These are phyloP conservation scores for Helicoverpa assulta DNA, from an alignment of 2,888 invertebrate genomes.

Conservation along the genomic window DNA sequence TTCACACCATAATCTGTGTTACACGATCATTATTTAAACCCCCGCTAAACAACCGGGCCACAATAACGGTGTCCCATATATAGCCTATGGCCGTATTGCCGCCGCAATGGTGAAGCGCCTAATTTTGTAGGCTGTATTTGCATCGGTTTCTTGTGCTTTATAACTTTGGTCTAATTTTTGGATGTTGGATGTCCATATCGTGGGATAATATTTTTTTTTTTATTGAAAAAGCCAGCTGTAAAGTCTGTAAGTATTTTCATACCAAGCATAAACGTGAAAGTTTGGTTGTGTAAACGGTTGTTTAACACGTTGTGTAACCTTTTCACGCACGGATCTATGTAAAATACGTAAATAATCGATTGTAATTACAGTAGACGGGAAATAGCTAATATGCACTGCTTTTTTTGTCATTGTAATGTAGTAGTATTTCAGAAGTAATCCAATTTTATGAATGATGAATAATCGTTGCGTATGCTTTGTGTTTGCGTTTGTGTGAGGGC, in stretches of 20 bases:
- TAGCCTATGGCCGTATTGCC: slow-evolving; percentile 37
- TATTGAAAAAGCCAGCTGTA: background rate
- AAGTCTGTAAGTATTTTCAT: background rate
- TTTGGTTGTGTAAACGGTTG: no score
- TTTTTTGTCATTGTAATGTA: no score
- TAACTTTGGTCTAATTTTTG: slow-evolving; percentile 68
- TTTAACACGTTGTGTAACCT: no score
- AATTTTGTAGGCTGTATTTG: slow-evolving; percentile 62
- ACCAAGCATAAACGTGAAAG: no score
- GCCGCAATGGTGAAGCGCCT: slow-evolving; percentile 56
- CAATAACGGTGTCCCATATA: slow-evolving; percentile 34
- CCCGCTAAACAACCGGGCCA: slow-evolving; percentile 28
- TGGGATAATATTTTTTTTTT: background rate
- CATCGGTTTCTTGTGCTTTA: slow-evolving; percentile 67
- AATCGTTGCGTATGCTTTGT: no score
- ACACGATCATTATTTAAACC: slow-evolving; percentile 38
- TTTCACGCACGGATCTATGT: no score
- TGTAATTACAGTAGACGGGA: no score
- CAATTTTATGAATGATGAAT: no score
- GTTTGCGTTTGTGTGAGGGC: no score
- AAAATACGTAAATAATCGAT: no score
- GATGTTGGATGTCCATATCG: slow-evolving; percentile 39
- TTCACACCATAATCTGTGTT: slow-evolving; percentile 38
- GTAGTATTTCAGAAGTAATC: no score
- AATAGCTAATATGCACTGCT: no score